These are phyloP conservation scores for Megalonaias nervosa DNA, from an alignment of 1,140 invertebrate genomes.

Conservation along the genomic window DNA sequence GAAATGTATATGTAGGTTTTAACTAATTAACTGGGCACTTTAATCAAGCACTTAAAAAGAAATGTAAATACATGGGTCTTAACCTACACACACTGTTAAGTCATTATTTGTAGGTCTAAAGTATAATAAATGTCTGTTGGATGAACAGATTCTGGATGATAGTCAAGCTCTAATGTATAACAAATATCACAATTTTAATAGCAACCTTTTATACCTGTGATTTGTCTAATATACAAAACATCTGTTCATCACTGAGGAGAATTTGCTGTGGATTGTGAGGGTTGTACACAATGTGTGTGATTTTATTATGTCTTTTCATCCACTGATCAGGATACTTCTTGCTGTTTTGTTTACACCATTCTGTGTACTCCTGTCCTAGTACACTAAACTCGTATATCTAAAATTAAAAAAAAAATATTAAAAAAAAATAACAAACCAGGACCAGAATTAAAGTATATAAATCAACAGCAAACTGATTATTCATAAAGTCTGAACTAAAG, in stretches of 20 bases:
- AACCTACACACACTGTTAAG: no score
- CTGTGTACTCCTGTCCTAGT: constrained; percentile 42
- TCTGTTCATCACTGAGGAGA: constrained; percentile 78
- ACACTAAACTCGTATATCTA: constrained; percentile 56
- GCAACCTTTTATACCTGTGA: constrained; percentile 63
- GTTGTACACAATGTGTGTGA: constrained; percentile 40
- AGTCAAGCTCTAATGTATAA: no score
- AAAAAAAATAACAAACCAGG: not conserved
- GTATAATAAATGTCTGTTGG: no score
- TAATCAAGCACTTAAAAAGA: no score
- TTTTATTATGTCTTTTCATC: constrained; percentile 39
- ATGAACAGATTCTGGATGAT: no score
- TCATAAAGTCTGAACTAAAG: no score
- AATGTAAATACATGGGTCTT: no score
- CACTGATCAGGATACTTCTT: constrained; percentile 41
- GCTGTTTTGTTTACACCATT: constrained; percentile 47
- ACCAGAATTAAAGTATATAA: not conserved
- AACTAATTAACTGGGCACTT: no score
- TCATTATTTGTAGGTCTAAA: no score
- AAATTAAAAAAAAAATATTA: constrained; percentile 9
- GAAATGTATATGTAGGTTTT: no score
- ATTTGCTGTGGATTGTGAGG: constrained; percentile 75
- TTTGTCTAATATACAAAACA: constrained; percentile 78
- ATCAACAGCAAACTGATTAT: constrained; percentile 1
- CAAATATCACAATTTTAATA: no score